phyloP scores from a whole-genome alignment of 2,797 vertebrate genomes.

The Sebastes trivittatus region DNA sequence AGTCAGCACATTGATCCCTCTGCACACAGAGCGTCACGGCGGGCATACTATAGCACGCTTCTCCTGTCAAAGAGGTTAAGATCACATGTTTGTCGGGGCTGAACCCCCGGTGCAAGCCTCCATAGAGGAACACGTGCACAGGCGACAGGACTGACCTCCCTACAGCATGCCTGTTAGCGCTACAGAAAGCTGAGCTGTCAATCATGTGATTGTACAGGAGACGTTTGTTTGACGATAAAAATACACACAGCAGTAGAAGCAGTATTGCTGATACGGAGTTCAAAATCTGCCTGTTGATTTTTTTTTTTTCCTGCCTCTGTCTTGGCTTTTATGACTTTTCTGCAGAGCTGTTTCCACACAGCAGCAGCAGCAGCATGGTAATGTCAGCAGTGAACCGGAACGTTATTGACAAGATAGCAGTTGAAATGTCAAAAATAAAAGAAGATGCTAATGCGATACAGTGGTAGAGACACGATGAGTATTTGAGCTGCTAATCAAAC shows the following conservation, averaged over 20 bases:
- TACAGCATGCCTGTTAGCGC: slow-evolving; percentile 48
- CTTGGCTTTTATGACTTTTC: background rate
- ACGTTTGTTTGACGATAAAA: slow-evolving; percentile 38
- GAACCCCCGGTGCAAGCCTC: slow-evolving; percentile 32
- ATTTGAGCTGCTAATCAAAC: slow-evolving; percentile 50
- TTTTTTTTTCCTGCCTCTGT: background rate
- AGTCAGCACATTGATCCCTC: slow-evolving; percentile 50
- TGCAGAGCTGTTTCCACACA: background rate
- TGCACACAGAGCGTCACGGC: slow-evolving; percentile 41
- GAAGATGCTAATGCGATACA: slow-evolving; percentile 13
- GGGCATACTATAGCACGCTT: slow-evolving; percentile 21
- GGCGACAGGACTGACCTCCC: slow-evolving; percentile 49
- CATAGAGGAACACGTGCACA: slow-evolving; percentile 37
- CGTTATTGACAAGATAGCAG: slow-evolving; percentile 14
- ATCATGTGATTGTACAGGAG: slow-evolving; percentile 25
- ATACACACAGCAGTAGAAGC: background rate
- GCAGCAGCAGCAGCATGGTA: background rate
- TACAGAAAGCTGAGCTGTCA: slow-evolving; percentile 50
- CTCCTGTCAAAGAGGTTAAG: slow-evolving; percentile 70
- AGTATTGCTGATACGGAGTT: background rate
- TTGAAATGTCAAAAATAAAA: slow-evolving; percentile 20
- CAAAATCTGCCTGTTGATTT: background rate
- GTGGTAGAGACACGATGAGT: slow-evolving; percentile 8
- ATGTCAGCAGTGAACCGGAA: slow-evolving; percentile 8
- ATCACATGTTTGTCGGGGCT: slow-evolving; percentile 61